Percentiles rank a stretch among this genome's conserved stretches.
These are phyloP conservation scores for Halocaridina rubra DNA, from an alignment of 2,888 invertebrate species.

Conservation along the genomic window DNA sequence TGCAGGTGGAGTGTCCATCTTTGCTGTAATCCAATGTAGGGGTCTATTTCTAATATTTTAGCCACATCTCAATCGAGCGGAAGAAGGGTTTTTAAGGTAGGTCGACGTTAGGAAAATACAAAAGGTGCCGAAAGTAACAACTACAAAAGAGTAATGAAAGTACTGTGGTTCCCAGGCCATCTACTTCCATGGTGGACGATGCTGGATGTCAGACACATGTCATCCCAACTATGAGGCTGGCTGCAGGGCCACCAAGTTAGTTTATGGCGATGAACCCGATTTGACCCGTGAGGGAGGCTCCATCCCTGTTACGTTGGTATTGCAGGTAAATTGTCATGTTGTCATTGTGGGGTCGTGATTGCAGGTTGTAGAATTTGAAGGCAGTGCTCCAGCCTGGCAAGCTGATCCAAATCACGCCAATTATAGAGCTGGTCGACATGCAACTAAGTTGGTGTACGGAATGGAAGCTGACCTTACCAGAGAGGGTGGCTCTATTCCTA, in stretches of 20 bases:
- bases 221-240: conserved; percentile 95
- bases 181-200: conserved; percentile 81
- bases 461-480: conserved; percentile 93
- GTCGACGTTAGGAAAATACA: too few relatives aligned
- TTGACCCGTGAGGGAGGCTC: conserved; percentile 97
- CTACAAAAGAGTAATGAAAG: too few relatives aligned
- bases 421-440: conserved; percentile 87
- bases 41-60: too few relatives aligned
- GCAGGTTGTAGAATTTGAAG: conserved; percentile 71
- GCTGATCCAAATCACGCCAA: conserved; percentile 93
- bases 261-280: conserved; percentile 92
- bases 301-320: conserved; percentile 94
- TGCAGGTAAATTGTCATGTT: conserved; percentile 70
- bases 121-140: too few relatives aligned
- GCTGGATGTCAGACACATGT: conserved; percentile 93
- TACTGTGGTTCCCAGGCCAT: conserved; percentile 66
- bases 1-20: conserved; percentile 72
- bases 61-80: too few relatives aligned
- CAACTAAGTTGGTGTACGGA: conserved; percentile 86
- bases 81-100: too few relatives aligned
- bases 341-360: conserved; percentile 65
- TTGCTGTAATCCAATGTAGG: too few relatives aligned
- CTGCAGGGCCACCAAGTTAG: conserved; percentile 81
- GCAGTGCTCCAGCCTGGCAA: conserved; percentile 90
- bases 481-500: conserved; percentile 97